Evolutionary conservation across 2,113 vertebrate genomes (phyloP).

Genomic region (Xiphophorus maculatus): DNA sequence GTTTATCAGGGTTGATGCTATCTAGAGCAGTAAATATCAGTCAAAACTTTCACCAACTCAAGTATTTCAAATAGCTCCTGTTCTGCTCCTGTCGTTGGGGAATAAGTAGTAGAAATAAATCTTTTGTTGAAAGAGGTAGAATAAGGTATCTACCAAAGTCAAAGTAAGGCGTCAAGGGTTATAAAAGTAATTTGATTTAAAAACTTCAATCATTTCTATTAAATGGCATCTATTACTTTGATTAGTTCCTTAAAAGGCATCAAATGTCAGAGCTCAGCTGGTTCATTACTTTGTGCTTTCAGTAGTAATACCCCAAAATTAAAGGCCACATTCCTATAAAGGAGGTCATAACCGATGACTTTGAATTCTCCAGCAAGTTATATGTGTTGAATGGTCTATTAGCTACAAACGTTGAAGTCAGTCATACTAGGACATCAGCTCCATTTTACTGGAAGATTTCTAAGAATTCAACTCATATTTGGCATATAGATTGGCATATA

Average conservation of each 20-base stretch:
- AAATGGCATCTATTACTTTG: neutral
- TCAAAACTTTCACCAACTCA: too few relatives aligned
- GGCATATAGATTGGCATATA: neutral
- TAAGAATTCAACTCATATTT: neutral
- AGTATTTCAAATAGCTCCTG: too few relatives aligned
- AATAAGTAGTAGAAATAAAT: neutral
- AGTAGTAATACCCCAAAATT: neutral
- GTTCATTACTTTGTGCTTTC: neutral
- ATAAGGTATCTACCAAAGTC: neutral
- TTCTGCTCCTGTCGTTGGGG: conserved; percentile 52
- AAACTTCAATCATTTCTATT: neutral
- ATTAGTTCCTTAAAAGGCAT: neutral
- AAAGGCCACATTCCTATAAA: neutral
- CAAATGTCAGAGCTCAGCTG: neutral
- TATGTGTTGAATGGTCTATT: neutral
- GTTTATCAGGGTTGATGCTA: too few relatives aligned
- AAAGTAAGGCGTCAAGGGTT: neutral
- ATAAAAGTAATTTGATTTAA: neutral
- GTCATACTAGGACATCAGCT: neutral
- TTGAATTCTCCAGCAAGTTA: neutral
- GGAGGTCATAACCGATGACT: neutral
- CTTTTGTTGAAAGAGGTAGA: neutral
- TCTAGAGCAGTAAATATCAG: too few relatives aligned
- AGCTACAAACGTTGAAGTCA: neutral
- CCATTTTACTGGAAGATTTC: neutral